Evolutionary conservation across 2,797 vertebrate species (phyloP).

Genomic region (Sus cebifrons): DNA sequence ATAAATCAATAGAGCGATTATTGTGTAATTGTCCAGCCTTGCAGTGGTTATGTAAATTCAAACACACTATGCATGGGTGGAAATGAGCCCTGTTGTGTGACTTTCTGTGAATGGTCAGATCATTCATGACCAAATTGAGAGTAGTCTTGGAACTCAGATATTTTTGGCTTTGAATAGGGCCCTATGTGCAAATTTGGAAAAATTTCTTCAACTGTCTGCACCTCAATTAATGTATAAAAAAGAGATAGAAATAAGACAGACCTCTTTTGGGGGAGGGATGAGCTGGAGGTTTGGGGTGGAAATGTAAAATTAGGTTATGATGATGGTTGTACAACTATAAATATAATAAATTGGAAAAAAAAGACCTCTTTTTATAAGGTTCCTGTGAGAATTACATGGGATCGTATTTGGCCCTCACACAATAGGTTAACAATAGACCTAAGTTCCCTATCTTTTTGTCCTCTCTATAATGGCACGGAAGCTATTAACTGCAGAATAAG

Average conservation of each 20-base stretch:
- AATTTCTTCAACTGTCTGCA: neutral
- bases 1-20: neutral
- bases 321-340: too few relatives aligned
- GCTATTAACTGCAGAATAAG: neutral
- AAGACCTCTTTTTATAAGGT: neutral
- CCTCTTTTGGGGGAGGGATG: neutral
- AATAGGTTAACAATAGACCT: neutral
- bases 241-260: constrained; percentile 1
- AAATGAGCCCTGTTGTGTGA: constrained; percentile 15
- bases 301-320: too few relatives aligned
- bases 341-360: neutral
- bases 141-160: neutral
- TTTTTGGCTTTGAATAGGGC: neutral
- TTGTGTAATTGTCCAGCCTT: neutral
- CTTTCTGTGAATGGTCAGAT: constrained; percentile 24
- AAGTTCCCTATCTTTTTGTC: neutral
- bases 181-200: neutral
- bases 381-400: constrained; percentile 46
- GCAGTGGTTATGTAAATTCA: neutral
- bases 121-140: neutral
- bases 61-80: neutral
- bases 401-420: neutral
- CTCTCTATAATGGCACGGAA: neutral
- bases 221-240: constrained; percentile 42
- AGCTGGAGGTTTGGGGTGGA: too few relatives aligned